Percentiles rank a stretch among this genome's conserved stretches.
Conservation (phyloP, 2,888 invertebrate genomes). For the Belgica antarctica region DNA sequence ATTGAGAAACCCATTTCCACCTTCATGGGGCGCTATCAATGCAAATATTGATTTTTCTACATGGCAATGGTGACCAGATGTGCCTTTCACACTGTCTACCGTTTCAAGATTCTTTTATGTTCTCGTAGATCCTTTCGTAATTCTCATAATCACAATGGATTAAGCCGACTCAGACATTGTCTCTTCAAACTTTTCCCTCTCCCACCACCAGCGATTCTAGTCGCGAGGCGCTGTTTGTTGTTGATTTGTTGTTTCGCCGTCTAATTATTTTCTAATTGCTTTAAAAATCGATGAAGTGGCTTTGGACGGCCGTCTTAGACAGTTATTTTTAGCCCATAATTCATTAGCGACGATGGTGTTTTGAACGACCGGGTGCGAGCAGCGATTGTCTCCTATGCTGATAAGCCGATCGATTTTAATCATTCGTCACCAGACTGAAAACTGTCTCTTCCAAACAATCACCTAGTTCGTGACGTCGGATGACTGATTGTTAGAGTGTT, state of each 20-base stretch:
- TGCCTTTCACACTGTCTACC: background rate
- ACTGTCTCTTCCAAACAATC: constrained; percentile 10
- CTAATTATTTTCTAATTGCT: constrained; percentile 39
- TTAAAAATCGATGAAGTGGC: background rate
- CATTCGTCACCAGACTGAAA: background rate
- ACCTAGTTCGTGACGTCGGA: constrained; percentile 6
- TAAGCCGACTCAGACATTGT: constrained; percentile 40
- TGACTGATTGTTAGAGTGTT: background rate
- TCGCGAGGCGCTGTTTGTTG: constrained; percentile 10
- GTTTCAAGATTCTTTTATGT: background rate
- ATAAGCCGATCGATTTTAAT: background rate
- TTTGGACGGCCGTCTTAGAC: no score
- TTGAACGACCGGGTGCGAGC: background rate
- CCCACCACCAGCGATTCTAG: background rate
- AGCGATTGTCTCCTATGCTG: background rate
- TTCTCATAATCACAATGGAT: constrained; percentile 43
- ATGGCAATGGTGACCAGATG: constrained; percentile 31
- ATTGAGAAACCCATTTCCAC: background rate
- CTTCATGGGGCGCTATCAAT: background rate
- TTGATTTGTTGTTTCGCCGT: constrained; percentile 33
- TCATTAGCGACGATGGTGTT: no score
- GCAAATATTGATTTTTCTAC: constrained; percentile 38
- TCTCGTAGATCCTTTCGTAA: constrained; percentile 18
- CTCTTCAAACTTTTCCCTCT: constrained; percentile 38
- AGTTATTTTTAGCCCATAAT: background rate